Conservation (phyloP, 2,797 vertebrate species). For the Danio tinwini region DNA sequence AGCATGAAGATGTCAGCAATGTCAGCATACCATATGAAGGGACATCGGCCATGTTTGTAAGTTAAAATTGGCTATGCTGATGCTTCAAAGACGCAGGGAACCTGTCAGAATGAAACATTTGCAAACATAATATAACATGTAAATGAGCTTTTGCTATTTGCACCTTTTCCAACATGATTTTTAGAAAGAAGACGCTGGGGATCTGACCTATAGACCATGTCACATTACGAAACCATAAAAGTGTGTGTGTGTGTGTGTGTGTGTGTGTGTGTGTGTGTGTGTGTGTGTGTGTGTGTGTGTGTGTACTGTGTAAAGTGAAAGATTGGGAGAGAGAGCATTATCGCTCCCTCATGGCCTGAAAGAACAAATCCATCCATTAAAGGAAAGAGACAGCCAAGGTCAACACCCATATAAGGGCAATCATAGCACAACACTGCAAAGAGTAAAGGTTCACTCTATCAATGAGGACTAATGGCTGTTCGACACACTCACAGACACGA, state of each 20-base stretch:
- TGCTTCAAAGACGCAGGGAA: not conserved
- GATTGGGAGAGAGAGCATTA: conserved; percentile 28
- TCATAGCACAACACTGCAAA: conserved; percentile 48
- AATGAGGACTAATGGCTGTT: conserved; percentile 51
- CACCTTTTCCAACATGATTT: conserved; percentile 10
- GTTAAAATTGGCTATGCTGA: not conserved
- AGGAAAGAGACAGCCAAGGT: conserved; percentile 55
- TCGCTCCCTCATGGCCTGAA: conserved; percentile 46
- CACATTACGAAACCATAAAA: conserved; percentile 27
- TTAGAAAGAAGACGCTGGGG: conserved; percentile 1
- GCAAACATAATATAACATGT: not conserved
- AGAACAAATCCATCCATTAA: conserved; percentile 60
- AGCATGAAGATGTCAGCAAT: not conserved
- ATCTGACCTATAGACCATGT: conserved; percentile 28
- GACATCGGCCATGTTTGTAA: not conserved
- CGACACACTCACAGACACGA: not conserved
- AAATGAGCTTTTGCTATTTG: conserved; percentile 16
- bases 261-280: not conserved
- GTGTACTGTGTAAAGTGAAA: not conserved
- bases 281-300: not conserved
- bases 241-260: not conserved
- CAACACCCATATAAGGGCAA: conserved; percentile 53
- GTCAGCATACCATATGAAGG: not conserved
- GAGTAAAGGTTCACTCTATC: conserved; percentile 53
- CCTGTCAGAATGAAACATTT: not conserved